Base-by-base conservation (phyloP, 2,797 vertebrate genomes). In the Hydrolagus colliei region DNA sequence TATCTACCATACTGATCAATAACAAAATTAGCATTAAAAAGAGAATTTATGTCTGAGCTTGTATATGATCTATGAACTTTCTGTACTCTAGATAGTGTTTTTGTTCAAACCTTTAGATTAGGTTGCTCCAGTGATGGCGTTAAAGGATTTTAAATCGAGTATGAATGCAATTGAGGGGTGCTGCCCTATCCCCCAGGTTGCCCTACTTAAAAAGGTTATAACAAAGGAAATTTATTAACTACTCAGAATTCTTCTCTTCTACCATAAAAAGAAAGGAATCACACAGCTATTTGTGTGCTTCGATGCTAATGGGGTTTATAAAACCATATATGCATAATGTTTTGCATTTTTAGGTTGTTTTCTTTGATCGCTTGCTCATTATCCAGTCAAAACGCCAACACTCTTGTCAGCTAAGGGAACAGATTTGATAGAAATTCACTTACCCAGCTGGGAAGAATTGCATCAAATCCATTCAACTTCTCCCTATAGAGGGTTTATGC, bases 401-500 rank as follows among this genome's bases (percentile, higher is more conserved):
- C 63, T 84, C 63, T 20, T n/a, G 32, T 67, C 32, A n/a, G 79
- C 79, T 35, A 68, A 84, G 65, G 16, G 32, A 84, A 41, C 32
- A 18, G 16, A 82, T 82, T 68, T 79, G 77, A 65, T 79, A 79
- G 77, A 79, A 79, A 79, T 79, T 79, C n/a, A 62, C 52, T 59
- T 79, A 2, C 27, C 63, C 79, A 82, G 79, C 79, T 82, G 78
- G 63, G 65, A 68, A 68, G 63, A 68, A 68, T 82, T 27, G 68
- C 79, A 84, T 84, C 65, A 84, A 84, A 84, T 84, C 79, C 65
- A 84, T 68, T 84, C 79, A 84, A 71, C 79, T 13, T 84, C 32
- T 68, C 79, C 79, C 79, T 68, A n/a, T 71, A 84, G 79, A 84
- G 79, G 18, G 65, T 82, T 82, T 68, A 68, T 84, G 9, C 79